These are phyloP conservation scores for Dermochelys coriacea DNA, from an alignment of 2,797 vertebrate species.

Conservation along the genomic window DNA sequence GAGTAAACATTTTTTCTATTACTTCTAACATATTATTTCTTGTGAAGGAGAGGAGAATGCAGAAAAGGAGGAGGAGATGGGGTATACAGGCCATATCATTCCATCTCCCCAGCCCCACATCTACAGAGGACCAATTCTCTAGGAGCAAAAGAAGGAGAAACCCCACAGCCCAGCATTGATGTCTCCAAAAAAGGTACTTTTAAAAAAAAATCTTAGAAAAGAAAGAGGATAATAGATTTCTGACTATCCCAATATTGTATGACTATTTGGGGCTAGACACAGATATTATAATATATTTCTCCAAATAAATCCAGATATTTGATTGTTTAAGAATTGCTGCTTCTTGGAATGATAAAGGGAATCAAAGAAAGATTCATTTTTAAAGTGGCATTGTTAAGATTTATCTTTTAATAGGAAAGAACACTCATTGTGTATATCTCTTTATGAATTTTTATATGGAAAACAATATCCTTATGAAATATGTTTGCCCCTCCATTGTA, in stretches of 20 bases:
- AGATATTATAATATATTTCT: neutral
- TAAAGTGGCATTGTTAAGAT: neutral
- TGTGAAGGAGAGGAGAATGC: neutral
- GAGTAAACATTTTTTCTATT: neutral
- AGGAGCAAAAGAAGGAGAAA: no score
- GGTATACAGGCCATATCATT: neutral
- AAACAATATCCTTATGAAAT: neutral
- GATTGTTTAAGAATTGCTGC: neutral
- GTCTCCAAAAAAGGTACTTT: neutral
- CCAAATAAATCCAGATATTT: neutral
- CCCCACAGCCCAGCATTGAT: no score
- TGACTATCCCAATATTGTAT: neutral
- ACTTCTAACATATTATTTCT: neutral
- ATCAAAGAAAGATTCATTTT: neutral
- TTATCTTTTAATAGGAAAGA: neutral
- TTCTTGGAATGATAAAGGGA: fast-evolving
- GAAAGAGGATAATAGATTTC: neutral
- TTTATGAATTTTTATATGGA: neutral
- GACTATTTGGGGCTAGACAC: neutral
- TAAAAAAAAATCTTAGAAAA: neutral
- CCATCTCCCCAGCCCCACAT: neutral
- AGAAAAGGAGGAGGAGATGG: neutral
- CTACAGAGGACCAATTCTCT: no score
- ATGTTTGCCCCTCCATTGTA: neutral
- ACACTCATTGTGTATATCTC: neutral